Conservation (phyloP, 2,113 vertebrate genomes). For the Riparia riparia region DNA sequence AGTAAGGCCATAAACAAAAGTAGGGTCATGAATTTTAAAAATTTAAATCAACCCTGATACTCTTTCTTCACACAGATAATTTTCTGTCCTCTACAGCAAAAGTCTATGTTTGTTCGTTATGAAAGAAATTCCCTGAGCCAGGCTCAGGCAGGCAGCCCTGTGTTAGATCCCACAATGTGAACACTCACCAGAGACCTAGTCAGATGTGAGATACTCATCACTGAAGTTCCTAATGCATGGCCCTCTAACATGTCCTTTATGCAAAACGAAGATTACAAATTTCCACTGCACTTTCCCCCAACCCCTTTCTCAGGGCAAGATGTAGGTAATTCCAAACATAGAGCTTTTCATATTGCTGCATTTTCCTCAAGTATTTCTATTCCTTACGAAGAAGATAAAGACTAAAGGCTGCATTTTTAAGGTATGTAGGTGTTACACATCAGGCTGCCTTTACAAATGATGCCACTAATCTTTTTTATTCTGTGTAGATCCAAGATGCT, state of each 20-base stretch:
- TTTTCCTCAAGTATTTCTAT: neutral
- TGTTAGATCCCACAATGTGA: neutral
- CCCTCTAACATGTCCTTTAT: neutral
- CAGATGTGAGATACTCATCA: rapidly evolving
- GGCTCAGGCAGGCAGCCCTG: neutral
- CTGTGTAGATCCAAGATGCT: neutral
- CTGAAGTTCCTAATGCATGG: neutral
- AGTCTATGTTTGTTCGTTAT: neutral
- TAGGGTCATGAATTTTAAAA: neutral
- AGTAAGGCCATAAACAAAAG: neutral
- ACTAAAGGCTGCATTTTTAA: neutral
- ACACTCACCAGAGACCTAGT: neutral
- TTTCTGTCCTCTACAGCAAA: neutral
- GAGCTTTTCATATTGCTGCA: neutral
- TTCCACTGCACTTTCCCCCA: neutral
- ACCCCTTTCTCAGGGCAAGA: neutral
- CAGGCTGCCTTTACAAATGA: neutral
- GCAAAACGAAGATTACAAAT: neutral
- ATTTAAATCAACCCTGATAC: neutral
- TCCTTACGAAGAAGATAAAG: neutral
- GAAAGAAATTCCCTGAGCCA: neutral
- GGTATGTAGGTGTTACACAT: neutral
- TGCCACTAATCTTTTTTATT: neutral
- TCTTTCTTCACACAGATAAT: neutral
- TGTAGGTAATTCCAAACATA: neutral